These are phyloP conservation scores for Muscicapa comitata DNA, from an alignment of 2,797 vertebrate species.

Conservation along the genomic window DNA sequence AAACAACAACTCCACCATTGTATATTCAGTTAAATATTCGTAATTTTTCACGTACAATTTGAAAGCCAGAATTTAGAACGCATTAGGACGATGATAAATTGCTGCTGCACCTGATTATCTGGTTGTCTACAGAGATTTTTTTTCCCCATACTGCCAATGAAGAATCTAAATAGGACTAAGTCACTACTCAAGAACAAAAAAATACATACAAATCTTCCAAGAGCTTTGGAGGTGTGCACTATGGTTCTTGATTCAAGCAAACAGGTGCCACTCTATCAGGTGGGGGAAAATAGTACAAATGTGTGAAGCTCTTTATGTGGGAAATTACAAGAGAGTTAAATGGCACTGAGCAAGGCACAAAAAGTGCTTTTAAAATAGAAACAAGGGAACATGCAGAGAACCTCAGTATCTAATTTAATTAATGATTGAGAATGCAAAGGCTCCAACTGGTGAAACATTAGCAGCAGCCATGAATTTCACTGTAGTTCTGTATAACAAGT, in stretches of 20 bases:
- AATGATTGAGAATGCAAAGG: slow-evolving; percentile 63
- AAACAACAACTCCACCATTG: background rate
- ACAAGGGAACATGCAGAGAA: slow-evolving; percentile 48
- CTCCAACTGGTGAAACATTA: slow-evolving; percentile 62
- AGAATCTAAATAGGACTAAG: background rate
- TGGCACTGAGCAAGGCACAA: slow-evolving; percentile 56
- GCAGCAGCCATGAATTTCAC: slow-evolving; percentile 63
- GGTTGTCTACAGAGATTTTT: background rate
- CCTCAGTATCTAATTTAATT: slow-evolving; percentile 63
- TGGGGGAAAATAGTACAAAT: slow-evolving; percentile 31
- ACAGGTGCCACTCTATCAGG: slow-evolving; percentile 44
- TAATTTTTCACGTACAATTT: background rate
- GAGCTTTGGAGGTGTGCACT: slow-evolving; percentile 40
- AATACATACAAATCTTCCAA: slow-evolving; percentile 34
- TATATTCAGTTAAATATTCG: background rate
- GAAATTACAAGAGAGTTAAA: slow-evolving; percentile 53
- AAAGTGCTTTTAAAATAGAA: slow-evolving; percentile 64
- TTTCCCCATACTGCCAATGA: background rate
- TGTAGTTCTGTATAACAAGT: slow-evolving; percentile 70
- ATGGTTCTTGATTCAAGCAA: slow-evolving; percentile 56
- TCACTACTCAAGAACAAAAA: background rate
- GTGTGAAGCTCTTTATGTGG: slow-evolving; percentile 54
- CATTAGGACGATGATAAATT: background rate
- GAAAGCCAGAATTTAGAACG: background rate
- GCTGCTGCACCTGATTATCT: background rate